Evolutionary conservation across 35 echinoderm and acorn worm genomes (phyloP).

Genomic region (Heliocidaris erythrogramma): DNA sequence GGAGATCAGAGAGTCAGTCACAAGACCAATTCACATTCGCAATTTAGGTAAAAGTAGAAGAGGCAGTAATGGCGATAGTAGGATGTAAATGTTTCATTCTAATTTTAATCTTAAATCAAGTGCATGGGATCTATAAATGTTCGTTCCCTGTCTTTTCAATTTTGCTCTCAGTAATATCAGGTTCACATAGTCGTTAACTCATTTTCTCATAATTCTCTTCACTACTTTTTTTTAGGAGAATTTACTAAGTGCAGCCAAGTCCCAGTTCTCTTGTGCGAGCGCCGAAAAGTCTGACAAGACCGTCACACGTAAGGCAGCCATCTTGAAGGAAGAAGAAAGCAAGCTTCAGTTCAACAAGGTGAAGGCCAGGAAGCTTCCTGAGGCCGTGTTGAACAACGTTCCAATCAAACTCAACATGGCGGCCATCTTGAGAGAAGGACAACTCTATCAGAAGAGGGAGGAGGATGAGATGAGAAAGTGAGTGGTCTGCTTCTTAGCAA

Average conservation of each 20-base stretch:
- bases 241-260: conserved; percentile 79
- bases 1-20: too few species aligned
- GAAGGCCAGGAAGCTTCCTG: conserved; percentile 74
- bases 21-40: too few species aligned
- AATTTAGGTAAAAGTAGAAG: too few species aligned
- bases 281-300: conserved; percentile 90
- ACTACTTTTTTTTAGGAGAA: conserved; percentile 58
- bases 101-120: too few species aligned
- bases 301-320: conserved; percentile 54
- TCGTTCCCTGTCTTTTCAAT: too few species aligned
- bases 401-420: conserved; percentile 95
- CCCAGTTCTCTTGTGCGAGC: conserved; percentile 86
- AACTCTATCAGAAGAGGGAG: conserved; percentile 90
- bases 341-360: conserved; percentile 93
- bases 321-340: conserved; percentile 66
- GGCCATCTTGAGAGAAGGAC: conserved; percentile 91
- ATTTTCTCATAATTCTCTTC: not conserved
- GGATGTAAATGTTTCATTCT: too few species aligned
- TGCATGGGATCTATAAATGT: too few species aligned
- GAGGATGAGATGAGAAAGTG: conserved; percentile 92
- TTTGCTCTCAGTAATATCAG: too few species aligned
- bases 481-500: conserved; percentile 16
- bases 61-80: too few species aligned
- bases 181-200: not conserved
- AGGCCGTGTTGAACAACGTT: conserved; percentile 63